Percentiles rank a stretch among this genome's conserved stretches.
Conservation (phyloP, 1,140 invertebrate species). For the silkworm (Bombyx mori) region DNA sequence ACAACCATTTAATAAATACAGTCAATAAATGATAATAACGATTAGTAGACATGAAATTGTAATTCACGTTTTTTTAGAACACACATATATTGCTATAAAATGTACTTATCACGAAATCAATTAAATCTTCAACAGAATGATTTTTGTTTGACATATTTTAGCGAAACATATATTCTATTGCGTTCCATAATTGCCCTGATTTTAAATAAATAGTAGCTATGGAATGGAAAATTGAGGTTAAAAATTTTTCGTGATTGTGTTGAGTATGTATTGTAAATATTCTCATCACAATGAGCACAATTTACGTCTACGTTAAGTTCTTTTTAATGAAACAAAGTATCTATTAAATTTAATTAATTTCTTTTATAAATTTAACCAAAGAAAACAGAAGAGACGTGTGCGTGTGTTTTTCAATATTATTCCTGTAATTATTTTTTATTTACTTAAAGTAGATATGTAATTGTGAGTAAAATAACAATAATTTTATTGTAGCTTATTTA, state of each 20-base stretch:
- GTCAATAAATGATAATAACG: conserved; percentile 1
- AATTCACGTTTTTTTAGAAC: too few species aligned
- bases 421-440: conserved; percentile 14
- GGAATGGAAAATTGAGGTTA: too few species aligned
- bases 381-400: conserved; percentile 26
- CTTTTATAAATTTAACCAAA: conserved; percentile 46
- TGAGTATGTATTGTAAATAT: conserved; percentile 2
- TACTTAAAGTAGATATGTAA: conserved; percentile 11
- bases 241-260: background rate
- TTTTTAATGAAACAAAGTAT: background rate
- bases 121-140: too few species aligned
- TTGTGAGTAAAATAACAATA: conserved; percentile 23
- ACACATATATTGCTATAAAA: too few species aligned
- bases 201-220: too few species aligned
- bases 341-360: conserved; percentile 6
- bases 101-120: too few species aligned
- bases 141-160: too few species aligned
- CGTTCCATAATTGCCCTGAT: too few species aligned
- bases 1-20: conserved; percentile 21
- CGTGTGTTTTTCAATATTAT: conserved; percentile 25
- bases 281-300: background rate
- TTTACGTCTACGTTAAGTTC: background rate
- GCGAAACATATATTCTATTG: too few species aligned
- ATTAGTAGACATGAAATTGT: conserved; percentile 2
- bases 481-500: conserved; percentile 48